phyloP scores from a whole-genome alignment of 2,888 invertebrate species.

The Linnaemya vulpina region DNA sequence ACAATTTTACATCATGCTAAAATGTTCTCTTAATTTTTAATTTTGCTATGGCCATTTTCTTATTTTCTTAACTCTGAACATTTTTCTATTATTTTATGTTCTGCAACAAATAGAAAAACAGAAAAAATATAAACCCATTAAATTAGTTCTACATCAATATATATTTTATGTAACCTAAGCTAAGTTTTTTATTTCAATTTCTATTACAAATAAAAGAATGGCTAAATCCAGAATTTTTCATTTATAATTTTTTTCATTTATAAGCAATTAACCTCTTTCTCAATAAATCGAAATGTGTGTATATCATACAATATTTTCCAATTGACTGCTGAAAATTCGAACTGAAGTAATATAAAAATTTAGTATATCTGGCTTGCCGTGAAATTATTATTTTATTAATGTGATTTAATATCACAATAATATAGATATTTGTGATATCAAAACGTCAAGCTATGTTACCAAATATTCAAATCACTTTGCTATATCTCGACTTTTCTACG shows the following conservation, averaged over 20 bases:
- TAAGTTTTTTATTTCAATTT: constrained; percentile 61
- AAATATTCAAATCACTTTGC: too few species aligned
- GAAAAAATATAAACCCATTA: constrained; percentile 28
- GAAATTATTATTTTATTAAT: too few species aligned
- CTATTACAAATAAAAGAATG: constrained; percentile 57
- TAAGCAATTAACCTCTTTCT: constrained; percentile 1
- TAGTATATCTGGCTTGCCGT: too few species aligned
- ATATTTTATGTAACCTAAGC: constrained; percentile 57
- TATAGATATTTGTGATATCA: too few species aligned
- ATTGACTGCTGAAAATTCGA: too few species aligned
- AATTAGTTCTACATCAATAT: constrained; percentile 41
- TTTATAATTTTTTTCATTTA: too few species aligned
- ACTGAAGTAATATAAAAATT: too few species aligned
- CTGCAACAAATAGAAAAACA: constrained; percentile 19
- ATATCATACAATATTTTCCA: neutral
- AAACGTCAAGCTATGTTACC: too few species aligned
- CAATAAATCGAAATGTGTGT: constrained; percentile 13
- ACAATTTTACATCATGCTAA: constrained; percentile 3
- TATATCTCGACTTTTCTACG: too few species aligned
- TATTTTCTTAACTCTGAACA: neutral
- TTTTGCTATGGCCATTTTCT: neutral
- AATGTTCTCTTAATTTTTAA: constrained; percentile 7
- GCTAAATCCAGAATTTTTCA: neutral
- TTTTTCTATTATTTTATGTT: constrained; percentile 17
- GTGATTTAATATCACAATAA: too few species aligned